Percentiles rank a stretch among this genome's conserved stretches.
phyloP scores from a whole-genome alignment of 2,888 invertebrate species.

The Calliopum simillimum region DNA sequence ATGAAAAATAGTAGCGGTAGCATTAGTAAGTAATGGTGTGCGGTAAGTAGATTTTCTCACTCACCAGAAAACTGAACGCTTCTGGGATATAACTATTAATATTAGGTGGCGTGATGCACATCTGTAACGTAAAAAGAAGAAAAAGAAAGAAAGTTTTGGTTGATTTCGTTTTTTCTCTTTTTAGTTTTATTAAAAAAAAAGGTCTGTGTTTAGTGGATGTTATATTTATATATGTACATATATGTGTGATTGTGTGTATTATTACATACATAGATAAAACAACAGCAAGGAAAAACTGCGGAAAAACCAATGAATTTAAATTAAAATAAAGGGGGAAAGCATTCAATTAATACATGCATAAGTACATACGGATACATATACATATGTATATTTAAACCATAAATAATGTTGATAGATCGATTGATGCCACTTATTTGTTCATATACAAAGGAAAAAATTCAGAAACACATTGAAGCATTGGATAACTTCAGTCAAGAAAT shows the following conservation, averaged over 20 bases:
- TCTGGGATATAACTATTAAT: constrained; percentile 64
- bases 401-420: no score
- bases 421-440: no score
- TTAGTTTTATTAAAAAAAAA: background rate
- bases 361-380: background rate
- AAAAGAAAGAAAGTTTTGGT: constrained; percentile 28
- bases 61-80: constrained; percentile 64
- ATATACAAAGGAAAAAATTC: no score
- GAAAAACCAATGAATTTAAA: no score
- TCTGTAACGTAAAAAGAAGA: constrained; percentile 58
- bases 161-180: constrained; percentile 28
- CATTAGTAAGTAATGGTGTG: background rate
- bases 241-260: no score
- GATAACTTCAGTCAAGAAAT: no score
- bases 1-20: background rate
- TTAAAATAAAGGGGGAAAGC: no score
- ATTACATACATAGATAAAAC: no score
- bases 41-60: constrained; percentile 43
- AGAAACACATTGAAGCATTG: no score
- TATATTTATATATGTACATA: background rate
- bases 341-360: background rate
- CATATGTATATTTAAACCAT: no score
- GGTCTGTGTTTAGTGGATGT: constrained; percentile 38
- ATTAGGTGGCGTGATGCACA: constrained; percentile 63
- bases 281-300: no score